Evolutionary conservation across 2,113 vertebrate species (phyloP), one percentile per base, ranked within the genome.

Genomic region (Dunckerocampus dactyliophorus): DNA sequence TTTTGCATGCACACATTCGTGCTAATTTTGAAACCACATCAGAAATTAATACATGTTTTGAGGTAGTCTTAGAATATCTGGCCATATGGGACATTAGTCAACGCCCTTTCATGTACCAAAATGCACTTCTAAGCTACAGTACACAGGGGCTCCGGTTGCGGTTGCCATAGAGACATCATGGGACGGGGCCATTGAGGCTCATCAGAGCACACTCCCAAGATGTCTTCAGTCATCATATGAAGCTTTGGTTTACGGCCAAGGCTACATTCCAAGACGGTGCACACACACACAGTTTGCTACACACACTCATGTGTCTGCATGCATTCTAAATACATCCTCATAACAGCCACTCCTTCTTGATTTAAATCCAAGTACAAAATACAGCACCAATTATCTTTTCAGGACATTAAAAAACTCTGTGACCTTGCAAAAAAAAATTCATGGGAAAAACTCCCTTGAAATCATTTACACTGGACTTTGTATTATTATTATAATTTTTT

Each of bases 191-290:
- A 21, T 42, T 14, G 13, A 43, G 58, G 68, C 65, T 65, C 68
- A 71, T 81, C 65, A 59, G 50, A 72, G n/a, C 49, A 56, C 65
- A 65, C 75, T 79, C 60, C 50, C 47, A 53, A 76, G 46, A 79
- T 84, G 81, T 75, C 67, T 52, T 12, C n/a, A 62, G 71, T 43
- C 75, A 79, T 86, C 84, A 83, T 69, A 81, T 83, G 80, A 81
- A 78, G 82, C 65, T 45, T 81, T 71, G 3, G 17, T 81, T 87
- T 88, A 82, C 75, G 77, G 77, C 71, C 81, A 76, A 77, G 69
- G 47, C 71, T 77, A 77, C 76, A 85, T 94, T 75, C 72, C 80
- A 84, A 74, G 75, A 81, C 62, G 67, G 62, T 56, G 49, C 20
- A 19, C 21, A 50, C 63, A 59, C 53, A 63, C 34, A 56, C 63